Evolutionary conservation across 2,797 vertebrate species (phyloP), one percentile per base, ranked within the genome.

Genomic region (Micromesistius poutassou): DNA sequence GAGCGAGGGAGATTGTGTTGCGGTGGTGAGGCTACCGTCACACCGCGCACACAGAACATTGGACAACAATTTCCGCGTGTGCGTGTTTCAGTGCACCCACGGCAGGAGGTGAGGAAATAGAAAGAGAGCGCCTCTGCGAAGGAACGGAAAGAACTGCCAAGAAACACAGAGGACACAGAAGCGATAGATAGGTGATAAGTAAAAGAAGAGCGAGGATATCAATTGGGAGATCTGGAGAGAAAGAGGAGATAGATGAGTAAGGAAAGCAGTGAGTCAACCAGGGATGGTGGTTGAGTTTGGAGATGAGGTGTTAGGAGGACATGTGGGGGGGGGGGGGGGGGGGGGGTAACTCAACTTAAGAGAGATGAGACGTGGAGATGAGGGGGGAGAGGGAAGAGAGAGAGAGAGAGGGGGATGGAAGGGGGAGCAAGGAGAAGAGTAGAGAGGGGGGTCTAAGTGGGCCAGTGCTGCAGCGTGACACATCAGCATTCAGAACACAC

Each of bases 401-500:
- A 70, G 31, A 19, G 72, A 40, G 71, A 66, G 72, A 40, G 36
- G 28, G 14, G 28, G 14, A 71, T 28, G 68, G 30, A 30, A 71
- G 38, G 76, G 66, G 13, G 79, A 70, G 46, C 35, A 71, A 80
- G 25, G 77, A 79, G 74, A 46, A 84, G 80, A 79, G 80, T 87
- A 79, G 87, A 78, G 79, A 79, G 84, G 80, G 88, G 86, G 89
- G 92, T 93, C 92, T 93, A 93, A 94, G 92, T 92, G 93, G 93
- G 91, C 88, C 92, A 94, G 84, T 92, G 92, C 94, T 94, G 94
- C 93, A 94, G 93, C 90, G 90, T 93, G 92, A 93, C 91, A 93
- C 93, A 95, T 95, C 92, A 94, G 93, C 93, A 95, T 94, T 95
- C 94, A 87, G 91, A 87, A 89, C 92, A 91, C 91, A 92, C 87